Base-by-base conservation (phyloP, 2,113 vertebrate species). In the Prolemur simus region DNA sequence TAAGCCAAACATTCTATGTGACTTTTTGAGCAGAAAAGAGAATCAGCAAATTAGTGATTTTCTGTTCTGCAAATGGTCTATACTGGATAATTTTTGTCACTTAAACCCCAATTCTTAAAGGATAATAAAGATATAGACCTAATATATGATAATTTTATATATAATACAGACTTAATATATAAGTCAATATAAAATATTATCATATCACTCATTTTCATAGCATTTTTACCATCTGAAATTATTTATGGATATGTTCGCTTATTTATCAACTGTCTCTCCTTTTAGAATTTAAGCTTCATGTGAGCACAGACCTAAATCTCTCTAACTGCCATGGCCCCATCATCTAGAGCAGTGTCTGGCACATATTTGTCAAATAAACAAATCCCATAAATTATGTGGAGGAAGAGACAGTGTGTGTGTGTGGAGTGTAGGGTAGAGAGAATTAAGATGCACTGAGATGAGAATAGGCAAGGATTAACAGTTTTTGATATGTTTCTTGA, bases 81-180 rank as follows among this genome's bases (percentile, higher is more conserved):
- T 58, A 76, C 54, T 94, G 56, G 11, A 10, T 86, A 66, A 92
- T 87, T 96, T 96, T 94, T 97, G 66, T 60, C 34, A 87, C 32
- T 73, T 49, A 58, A 8, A 56, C 9, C 73, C 73, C 21, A 83
- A 82, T 86, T 90, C 81, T 92, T 88, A 91, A 91, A 84, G 39
- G 1, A 66, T 93, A 77, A 93, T 85, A 39, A 39, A 25, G n/a
- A 78, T 68, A n/a, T 71, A n/a, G 81, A 58, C n/a, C 21, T 89
- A 86, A 25, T 58, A 52, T 74, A 39, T 66, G 52, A 92, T 77
- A 42, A 66, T 66, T 92, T 95, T 37, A 52, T 83, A 39, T 68
- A 66, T n/a, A 85, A 83, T 73, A 42, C 27, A 63, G 8, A 81
- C 27, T 77, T 63, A 52, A 73, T 73, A 63, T 60, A 39, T 13